phyloP scores from a whole-genome alignment of 2,888 invertebrate species.

The Troides helena region DNA sequence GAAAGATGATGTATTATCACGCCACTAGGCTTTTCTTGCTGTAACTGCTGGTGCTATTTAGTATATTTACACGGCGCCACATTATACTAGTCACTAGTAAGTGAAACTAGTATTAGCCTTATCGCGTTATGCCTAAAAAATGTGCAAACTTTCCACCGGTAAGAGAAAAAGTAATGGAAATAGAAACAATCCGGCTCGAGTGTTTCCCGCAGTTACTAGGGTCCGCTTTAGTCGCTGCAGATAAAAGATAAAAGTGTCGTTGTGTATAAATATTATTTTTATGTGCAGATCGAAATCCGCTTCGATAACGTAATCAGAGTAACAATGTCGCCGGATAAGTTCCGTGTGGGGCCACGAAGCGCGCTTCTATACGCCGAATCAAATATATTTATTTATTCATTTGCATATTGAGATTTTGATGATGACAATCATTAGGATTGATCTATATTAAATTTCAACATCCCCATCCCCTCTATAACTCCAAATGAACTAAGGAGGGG shows the following conservation, averaged over 20 bases:
- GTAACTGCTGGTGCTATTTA: too few relatives aligned
- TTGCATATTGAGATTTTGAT: neutral
- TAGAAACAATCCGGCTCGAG: neutral
- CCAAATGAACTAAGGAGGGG: too few relatives aligned
- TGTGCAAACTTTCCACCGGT: neutral
- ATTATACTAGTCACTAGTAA: too few relatives aligned
- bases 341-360: slow-evolving; percentile 21
- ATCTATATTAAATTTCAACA: neutral
- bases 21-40: too few relatives aligned
- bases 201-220: slow-evolving; percentile 4
- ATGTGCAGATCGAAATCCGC: slow-evolving; percentile 24
- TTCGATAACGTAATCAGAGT: slow-evolving; percentile 28
- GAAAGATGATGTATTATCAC: too few relatives aligned
- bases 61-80: too few relatives aligned
- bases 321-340: slow-evolving; percentile 20
- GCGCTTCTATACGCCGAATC: neutral
- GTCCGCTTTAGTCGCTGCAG: neutral
- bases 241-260: slow-evolving; percentile 20
- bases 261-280: slow-evolving; percentile 23
- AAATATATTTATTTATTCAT: neutral
- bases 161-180: slow-evolving; percentile 8
- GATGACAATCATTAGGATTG: neutral
- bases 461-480: too few relatives aligned
- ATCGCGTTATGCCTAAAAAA: neutral
- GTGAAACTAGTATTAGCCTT: too few relatives aligned